Base-by-base conservation (phyloP, 1,140 invertebrate species). In the Prorops nasuta region DNA sequence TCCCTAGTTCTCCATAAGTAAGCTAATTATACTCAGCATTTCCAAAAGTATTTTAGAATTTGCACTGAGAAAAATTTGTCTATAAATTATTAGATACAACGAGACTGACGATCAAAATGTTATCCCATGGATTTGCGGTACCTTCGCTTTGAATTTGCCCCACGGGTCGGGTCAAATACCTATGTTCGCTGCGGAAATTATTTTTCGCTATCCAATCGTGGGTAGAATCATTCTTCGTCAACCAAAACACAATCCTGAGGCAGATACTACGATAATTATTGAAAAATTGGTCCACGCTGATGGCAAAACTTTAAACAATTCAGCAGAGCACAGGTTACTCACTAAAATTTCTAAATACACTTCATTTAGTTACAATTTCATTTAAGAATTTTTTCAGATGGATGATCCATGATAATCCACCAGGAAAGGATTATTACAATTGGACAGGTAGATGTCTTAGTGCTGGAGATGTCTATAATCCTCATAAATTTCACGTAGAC, bases 371-470 rank as follows among this genome's bases (percentile, higher is more conserved):
- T 45, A 21, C 32, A 17, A 39, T 54, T n/a, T n/a, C n/a, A n/a
- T n/a, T n/a, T n/a, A n/a, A n/a, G n/a, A n/a, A n/a, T n/a, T n/a
- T n/a, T n/a, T n/a, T 54, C 54, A 78, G 75, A 46, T 89, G 86
- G 84, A 79, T 80, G 57, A 74, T 89, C 22, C 84, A 87, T 54
- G 71, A 78, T 16, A 66, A 81, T 52, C 69, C 80, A 44, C 80
- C 84, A 1, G 88, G 86, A n/a, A 85, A 84, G 58, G 94, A 97
- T 72, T 96, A 90, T 67, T 94, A 94, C 66, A 91, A 94, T 67
- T 96, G 92, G 92, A 88, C 86, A 36, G 84, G 80, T 44, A 77
- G 94, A 37, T 96, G 92, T 71, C 70, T 90, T 2, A 93, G 90
- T 57, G 82, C 90, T 3, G 91, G 89, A n/a, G 63, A 69, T 3